Evolutionary conservation across 2,797 vertebrate species (phyloP).

Genomic region (Lutjanus campechanus): DNA sequence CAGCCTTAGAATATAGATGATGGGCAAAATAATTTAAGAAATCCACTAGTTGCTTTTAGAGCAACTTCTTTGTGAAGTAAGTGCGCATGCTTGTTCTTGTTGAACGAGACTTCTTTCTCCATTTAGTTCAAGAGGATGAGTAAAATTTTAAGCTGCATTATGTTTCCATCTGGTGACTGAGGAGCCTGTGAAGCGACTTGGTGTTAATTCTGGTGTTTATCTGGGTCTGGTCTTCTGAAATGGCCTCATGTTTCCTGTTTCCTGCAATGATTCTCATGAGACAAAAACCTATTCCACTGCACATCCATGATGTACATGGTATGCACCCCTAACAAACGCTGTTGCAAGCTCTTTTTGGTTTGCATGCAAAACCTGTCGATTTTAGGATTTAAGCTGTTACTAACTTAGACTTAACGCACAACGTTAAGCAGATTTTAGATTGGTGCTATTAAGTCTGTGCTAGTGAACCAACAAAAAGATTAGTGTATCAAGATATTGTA

Average conservation of each 20-base stretch:
- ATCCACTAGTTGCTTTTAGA: neutral
- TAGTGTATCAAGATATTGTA: neutral
- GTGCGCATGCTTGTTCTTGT: neutral
- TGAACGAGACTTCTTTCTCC: neutral
- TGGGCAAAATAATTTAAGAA: neutral
- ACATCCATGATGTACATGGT: neutral
- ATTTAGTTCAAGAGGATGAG: neutral
- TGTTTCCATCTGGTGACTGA: neutral
- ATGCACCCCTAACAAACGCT: neutral
- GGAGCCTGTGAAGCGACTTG: neutral
- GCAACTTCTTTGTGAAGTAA: neutral
- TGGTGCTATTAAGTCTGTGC: neutral
- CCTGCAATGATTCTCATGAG: neutral
- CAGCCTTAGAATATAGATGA: neutral
- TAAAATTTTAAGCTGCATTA: neutral
- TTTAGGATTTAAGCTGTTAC: conserved; percentile 1
- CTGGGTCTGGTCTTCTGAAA: neutral
- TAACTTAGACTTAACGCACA: neutral
- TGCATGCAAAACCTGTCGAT: neutral
- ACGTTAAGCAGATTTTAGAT: neutral
- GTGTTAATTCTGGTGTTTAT: neutral
- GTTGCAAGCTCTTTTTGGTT: neutral
- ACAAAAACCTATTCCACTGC: neutral
- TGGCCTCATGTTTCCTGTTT: neutral
- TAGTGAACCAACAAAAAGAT: neutral